These are phyloP conservation scores for Amia ocellicauda DNA, from an alignment of 2,113 vertebrate genomes.

Conservation along the genomic window DNA sequence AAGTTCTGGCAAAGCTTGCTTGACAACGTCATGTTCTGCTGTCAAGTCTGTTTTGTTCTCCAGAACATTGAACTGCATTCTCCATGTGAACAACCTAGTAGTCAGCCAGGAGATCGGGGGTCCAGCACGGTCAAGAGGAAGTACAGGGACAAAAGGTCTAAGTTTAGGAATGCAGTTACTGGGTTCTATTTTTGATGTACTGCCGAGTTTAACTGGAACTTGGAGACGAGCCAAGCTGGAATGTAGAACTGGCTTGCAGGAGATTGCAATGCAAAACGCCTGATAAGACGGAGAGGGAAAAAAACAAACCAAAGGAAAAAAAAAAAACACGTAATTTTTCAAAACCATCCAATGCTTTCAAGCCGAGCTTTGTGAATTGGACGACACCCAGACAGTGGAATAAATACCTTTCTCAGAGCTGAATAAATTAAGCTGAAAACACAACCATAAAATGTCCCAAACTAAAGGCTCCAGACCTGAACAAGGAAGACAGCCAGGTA, in stretches of 20 bases:
- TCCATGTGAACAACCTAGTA: conserved; percentile 51
- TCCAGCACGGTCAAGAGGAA: conserved; percentile 72
- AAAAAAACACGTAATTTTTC: not conserved
- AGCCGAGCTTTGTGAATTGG: too few species aligned
- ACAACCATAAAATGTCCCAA: too few species aligned
- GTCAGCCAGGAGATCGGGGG: conserved; percentile 38
- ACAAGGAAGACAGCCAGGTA: too few species aligned
- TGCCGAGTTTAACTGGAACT: conserved; percentile 56
- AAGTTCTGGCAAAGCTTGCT: conserved; percentile 17
- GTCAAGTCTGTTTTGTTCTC: conserved; percentile 38
- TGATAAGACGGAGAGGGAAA: not conserved
- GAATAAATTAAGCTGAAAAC: too few species aligned
- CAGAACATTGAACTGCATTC: conserved; percentile 51
- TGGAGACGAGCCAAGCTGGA: conserved; percentile 55
- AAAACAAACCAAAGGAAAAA: conserved; percentile 11
- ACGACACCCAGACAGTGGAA: too few species aligned
- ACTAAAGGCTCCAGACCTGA: too few species aligned
- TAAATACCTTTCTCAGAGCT: too few species aligned
- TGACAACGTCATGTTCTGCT: conserved; percentile 34
- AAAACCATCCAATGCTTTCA: too few species aligned
- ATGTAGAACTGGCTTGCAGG: conserved; percentile 42
- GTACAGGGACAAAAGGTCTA: conserved; percentile 75
- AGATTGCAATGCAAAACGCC: conserved; percentile 46
- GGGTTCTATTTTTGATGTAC: conserved; percentile 63
- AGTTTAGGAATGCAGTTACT: conserved; percentile 66